Percentiles rank a stretch among this genome's conserved stretches.
These are phyloP conservation scores for Ammodytes marinus DNA, from an alignment of 2,113 vertebrate species.

Conservation along the genomic window DNA sequence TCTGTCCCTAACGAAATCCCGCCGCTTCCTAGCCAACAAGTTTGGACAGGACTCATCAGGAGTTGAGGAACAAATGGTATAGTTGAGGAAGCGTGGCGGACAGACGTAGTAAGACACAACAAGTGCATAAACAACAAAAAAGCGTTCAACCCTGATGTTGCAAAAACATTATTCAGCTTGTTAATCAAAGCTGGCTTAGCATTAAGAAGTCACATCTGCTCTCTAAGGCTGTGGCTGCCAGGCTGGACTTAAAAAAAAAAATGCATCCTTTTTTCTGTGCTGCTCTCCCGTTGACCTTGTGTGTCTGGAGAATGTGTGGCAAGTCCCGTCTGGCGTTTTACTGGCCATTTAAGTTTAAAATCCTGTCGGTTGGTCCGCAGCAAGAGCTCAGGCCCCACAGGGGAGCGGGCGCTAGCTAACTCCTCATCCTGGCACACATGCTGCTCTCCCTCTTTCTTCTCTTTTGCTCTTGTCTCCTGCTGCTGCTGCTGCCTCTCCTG, in stretches of 20 bases:
- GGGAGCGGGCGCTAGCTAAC: conserved; percentile 60
- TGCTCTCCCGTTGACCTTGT: conserved; percentile 67
- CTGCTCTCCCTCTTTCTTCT: conserved; percentile 45
- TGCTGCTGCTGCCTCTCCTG: conserved; percentile 35
- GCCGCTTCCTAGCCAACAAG: conserved; percentile 59
- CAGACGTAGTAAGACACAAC: conserved; percentile 34
- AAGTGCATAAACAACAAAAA: background rate
- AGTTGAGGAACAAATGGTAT: conserved; percentile 54
- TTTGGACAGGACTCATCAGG: conserved; percentile 50
- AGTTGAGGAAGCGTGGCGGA: conserved; percentile 32
- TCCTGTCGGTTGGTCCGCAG: conserved; percentile 64
- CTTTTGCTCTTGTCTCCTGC: conserved; percentile 41
- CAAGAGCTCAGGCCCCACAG: conserved; percentile 63
- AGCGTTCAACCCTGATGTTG: background rate
- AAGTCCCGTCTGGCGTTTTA: conserved; percentile 75
- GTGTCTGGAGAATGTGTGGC: conserved; percentile 56
- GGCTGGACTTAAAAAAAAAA: conserved; percentile 24
- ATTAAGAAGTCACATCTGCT: conserved; percentile 57
- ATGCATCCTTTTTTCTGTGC: conserved; percentile 31
- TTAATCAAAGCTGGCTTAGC: conserved; percentile 45
- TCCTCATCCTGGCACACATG: conserved; percentile 69
- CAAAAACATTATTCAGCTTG: conserved; percentile 43
- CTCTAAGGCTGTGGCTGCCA: conserved; percentile 32
- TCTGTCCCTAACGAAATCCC: conserved; percentile 51
- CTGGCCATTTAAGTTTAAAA: conserved; percentile 82